A percentile compares a stretch with the other conserved stretches of the same genome.
Conservation (phyloP, 2,888 invertebrate species). For the Vandiemenella viatica region DNA sequence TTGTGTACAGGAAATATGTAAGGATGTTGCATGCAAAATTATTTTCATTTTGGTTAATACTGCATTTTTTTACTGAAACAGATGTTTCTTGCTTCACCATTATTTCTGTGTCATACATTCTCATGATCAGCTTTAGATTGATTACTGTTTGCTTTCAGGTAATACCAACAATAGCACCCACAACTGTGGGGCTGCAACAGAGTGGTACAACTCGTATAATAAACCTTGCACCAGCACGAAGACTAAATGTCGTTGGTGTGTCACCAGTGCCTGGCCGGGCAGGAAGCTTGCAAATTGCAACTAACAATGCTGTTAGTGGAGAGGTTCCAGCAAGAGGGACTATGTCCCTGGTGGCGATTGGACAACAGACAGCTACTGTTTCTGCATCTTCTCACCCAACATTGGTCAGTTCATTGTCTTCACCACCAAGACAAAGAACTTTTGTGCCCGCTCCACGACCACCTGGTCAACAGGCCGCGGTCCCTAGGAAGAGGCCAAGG, state of each 20-base stretch:
- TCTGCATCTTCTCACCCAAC: conserved; percentile 17
- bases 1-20: too few relatives aligned
- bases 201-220: conserved; percentile 36
- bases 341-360: conserved; percentile 14
- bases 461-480: conserved; percentile 21
- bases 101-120: too few relatives aligned
- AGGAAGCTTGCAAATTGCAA: conserved; percentile 7
- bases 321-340: conserved; percentile 10
- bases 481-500: conserved; percentile 33
- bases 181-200: conserved; percentile 27
- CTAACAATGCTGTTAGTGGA: conserved; percentile 5
- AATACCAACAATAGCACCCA: conserved; percentile 24
- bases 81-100: too few relatives aligned
- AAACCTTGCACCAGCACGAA: conserved; percentile 26
- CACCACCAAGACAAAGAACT: conserved; percentile 14
- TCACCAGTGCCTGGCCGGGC: conserved; percentile 6
- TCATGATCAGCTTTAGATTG: too few relatives aligned
- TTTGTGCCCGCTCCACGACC: conserved; percentile 10
- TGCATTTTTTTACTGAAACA: too few relatives aligned
- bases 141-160: conserved; percentile 24
- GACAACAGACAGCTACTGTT: conserved; percentile 8
- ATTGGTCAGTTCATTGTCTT: conserved; percentile 16
- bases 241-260: conserved; percentile 12
- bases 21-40: too few relatives aligned
- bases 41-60: too few relatives aligned